Evolutionary conservation across 2,113 vertebrate species (phyloP).

Genomic region (Telmatochromis sp.): DNA sequence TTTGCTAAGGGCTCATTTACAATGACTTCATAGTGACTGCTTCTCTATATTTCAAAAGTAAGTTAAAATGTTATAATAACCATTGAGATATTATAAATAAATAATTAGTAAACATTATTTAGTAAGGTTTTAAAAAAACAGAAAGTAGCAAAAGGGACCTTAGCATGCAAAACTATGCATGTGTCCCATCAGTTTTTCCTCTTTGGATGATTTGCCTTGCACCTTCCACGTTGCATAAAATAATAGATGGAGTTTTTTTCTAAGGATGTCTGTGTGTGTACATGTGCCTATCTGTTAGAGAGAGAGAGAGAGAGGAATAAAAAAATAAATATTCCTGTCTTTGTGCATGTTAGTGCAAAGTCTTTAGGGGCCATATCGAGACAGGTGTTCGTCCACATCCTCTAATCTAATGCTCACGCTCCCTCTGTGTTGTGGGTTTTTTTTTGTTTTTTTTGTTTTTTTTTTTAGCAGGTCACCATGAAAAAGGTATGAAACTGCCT

Average conservation of each 20-base stretch:
- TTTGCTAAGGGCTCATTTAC: not conserved
- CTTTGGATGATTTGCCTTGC: not conserved
- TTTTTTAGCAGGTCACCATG: not conserved
- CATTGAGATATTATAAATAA: not conserved
- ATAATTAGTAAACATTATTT: not conserved
- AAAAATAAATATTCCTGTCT: not conserved
- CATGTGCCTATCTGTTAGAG: not conserved
- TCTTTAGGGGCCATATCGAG: not conserved
- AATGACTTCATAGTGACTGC: not conserved
- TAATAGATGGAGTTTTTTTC: slow-evolving; percentile 8
- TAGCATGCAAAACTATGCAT: not conserved
- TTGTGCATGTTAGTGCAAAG: not conserved
- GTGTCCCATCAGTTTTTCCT: not conserved
- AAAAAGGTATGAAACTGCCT: not conserved
- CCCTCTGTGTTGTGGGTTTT: too few species aligned
- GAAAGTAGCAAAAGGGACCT: not conserved
- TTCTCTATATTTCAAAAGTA: not conserved
- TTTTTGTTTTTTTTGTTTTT: fast-evolving
- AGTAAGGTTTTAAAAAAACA: not conserved
- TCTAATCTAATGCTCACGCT: not conserved
- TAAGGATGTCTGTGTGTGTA: not conserved
- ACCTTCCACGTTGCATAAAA: not conserved
- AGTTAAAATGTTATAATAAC: not conserved
- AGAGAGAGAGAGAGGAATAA: not conserved
- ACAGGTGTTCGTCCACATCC: not conserved